Conservation (phyloP, 2,888 invertebrate species). For the Hydriomena furcata region DNA sequence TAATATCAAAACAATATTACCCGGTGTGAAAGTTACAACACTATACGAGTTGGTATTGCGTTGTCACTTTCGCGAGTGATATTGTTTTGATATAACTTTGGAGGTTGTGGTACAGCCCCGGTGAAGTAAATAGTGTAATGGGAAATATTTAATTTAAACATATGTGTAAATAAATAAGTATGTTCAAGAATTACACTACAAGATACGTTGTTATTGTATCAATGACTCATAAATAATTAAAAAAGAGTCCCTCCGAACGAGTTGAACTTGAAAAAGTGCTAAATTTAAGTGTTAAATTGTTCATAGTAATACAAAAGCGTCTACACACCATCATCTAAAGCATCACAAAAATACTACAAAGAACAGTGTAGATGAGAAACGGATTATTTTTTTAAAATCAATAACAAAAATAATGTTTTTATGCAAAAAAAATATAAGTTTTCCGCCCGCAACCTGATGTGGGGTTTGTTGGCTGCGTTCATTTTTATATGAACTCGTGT, state of each 20-base stretch:
- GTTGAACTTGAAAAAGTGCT: slow-evolving; percentile 36
- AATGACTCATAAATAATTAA: neutral
- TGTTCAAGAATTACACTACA: slow-evolving; percentile 9
- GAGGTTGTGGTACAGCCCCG: too few relatives aligned
- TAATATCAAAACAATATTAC: too few relatives aligned
- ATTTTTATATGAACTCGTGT: slow-evolving; percentile 37
- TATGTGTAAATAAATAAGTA: slow-evolving; percentile 20
- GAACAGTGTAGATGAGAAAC: slow-evolving; percentile 61
- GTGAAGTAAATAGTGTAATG: slow-evolving; percentile 17
- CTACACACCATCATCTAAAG: slow-evolving; percentile 58
- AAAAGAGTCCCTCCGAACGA: slow-evolving; percentile 8
- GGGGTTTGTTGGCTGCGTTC: slow-evolving; percentile 36
- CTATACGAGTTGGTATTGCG: too few relatives aligned
- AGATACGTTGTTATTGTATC: slow-evolving; percentile 8
- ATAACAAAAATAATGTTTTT: slow-evolving; percentile 77
- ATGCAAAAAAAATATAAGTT: slow-evolving; percentile 64
- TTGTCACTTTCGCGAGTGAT: too few relatives aligned
- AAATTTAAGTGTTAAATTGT: slow-evolving; percentile 39
- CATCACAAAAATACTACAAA: slow-evolving; percentile 75
- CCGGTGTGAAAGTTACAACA: too few relatives aligned
- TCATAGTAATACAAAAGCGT: slow-evolving; percentile 52
- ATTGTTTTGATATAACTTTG: too few relatives aligned
- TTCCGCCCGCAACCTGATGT: slow-evolving; percentile 43
- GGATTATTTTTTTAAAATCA: slow-evolving; percentile 66
- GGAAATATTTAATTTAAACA: slow-evolving; percentile 17